phyloP scores from a whole-genome alignment of 2,888 invertebrate species.

The Caenorhabditis panamensis region DNA sequence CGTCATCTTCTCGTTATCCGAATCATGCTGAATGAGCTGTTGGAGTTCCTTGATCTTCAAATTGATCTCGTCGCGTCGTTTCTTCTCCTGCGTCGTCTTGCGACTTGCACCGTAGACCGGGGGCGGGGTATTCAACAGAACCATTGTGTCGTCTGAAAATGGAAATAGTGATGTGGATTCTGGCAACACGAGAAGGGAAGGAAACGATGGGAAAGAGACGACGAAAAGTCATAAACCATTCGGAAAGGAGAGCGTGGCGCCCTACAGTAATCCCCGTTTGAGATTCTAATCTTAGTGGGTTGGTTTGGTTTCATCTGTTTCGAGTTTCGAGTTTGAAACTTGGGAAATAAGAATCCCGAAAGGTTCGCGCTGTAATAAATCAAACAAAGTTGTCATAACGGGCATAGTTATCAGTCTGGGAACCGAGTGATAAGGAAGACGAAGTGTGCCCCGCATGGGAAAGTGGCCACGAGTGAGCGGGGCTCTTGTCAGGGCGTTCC shows the following conservation, averaged over 20 bases:
- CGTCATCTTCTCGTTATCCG: constrained; percentile 48
- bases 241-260: constrained; percentile 32
- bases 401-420: constrained; percentile 44
- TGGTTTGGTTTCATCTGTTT: constrained; percentile 6
- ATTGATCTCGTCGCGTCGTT: constrained; percentile 58
- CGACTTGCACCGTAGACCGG: constrained; percentile 18
- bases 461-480: constrained; percentile 18
- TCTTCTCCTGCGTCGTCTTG: constrained; percentile 56
- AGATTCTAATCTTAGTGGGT: constrained; percentile 38
- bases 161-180: neutral
- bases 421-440: constrained; percentile 36
- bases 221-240: constrained; percentile 52
- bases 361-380: neutral
- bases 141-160: constrained; percentile 23
- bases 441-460: constrained; percentile 35
- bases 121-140: constrained; percentile 19
- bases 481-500: constrained; percentile 18
- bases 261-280: constrained; percentile 33
- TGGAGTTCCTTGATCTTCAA: constrained; percentile 58
- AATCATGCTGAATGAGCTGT: constrained; percentile 27
- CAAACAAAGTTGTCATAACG: neutral
- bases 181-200: neutral
- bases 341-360: too few relatives aligned
- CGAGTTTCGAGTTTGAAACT: neutral
- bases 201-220: constrained; percentile 19